These are phyloP conservation scores for Meteorus cinctellus DNA, from an alignment of 2,888 invertebrate species.

Conservation along the genomic window DNA sequence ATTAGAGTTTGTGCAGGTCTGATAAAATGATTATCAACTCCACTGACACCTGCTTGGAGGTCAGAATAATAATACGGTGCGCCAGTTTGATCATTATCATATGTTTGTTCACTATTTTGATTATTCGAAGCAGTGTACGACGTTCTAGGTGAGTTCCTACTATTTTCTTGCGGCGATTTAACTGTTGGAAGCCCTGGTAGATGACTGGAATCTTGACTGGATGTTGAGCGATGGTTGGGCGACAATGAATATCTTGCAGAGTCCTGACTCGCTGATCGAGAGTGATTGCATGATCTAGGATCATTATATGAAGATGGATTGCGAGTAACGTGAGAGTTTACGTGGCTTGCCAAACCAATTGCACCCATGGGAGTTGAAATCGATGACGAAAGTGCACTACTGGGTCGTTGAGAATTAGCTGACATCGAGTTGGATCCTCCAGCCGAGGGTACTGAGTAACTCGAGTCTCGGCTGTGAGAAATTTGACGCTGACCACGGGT, in stretches of 20 bases:
- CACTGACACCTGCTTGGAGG: constrained; percentile 70
- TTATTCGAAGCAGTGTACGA: constrained; percentile 41
- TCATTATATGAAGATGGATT: constrained; percentile 38
- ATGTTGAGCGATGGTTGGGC: constrained; percentile 61
- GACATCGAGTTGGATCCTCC: constrained; percentile 55
- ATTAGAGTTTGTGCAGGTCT: constrained; percentile 50
- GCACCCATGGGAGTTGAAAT: constrained; percentile 46
- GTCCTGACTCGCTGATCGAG: constrained; percentile 62
- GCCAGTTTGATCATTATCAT: constrained; percentile 77
- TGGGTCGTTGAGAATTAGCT: constrained; percentile 58
- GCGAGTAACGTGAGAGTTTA: constrained; percentile 47
- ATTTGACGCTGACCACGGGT: constrained; percentile 44
- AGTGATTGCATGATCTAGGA: constrained; percentile 52
- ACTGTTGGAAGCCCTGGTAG: constrained; percentile 49
- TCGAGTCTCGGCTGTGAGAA: constrained; percentile 64
- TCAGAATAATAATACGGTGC: constrained; percentile 93
- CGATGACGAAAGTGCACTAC: constrained; percentile 58
- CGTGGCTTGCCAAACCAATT: constrained; percentile 45
- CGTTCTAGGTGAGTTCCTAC: constrained; percentile 41
- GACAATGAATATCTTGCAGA: constrained; percentile 58
- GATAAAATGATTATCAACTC: constrained; percentile 51
- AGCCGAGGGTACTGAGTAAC: constrained; percentile 59
- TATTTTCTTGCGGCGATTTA: constrained; percentile 46
- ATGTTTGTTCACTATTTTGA: constrained; percentile 48
- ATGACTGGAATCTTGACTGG: constrained; percentile 59